Evolutionary conservation across 2,113 vertebrate species (phyloP).

Genomic region (Catharus bicknelli): DNA sequence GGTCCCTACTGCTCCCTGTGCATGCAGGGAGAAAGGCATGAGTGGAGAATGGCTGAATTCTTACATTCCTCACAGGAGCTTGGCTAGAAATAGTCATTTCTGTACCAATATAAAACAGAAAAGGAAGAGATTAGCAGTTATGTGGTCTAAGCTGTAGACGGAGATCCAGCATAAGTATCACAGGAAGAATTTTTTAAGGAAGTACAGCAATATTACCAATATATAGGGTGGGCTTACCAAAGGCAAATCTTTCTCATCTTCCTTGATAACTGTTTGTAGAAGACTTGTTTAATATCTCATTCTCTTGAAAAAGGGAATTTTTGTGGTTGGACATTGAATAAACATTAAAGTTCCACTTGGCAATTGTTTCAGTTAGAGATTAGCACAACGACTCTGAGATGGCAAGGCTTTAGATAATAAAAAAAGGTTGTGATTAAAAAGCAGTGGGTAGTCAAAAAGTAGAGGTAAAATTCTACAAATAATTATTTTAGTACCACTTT

Average conservation of each 20-base stretch:
- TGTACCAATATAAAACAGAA: not conserved
- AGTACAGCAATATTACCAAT: not conserved
- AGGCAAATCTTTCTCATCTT: not conserved
- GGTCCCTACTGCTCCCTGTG: not conserved
- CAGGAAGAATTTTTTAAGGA: not conserved
- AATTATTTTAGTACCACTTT: not conserved
- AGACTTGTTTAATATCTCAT: not conserved
- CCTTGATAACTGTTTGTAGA: not conserved
- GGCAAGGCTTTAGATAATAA: not conserved
- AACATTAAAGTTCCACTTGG: not conserved
- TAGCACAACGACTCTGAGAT: not conserved
- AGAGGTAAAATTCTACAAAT: not conserved
- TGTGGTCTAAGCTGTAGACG: not conserved
- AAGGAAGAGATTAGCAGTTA: not conserved
- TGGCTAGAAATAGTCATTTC: not conserved
- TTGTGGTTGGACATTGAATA: not conserved
- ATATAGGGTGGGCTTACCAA: not conserved
- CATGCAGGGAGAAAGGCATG: accelerated
- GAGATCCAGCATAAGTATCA: not conserved
- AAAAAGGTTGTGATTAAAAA: not conserved
- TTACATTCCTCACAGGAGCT: accelerated
- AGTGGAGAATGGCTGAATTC: not conserved
- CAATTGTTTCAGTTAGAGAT: not conserved
- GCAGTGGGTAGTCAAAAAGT: not conserved
- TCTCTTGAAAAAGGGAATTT: not conserved